Evolutionary conservation across 2,113 vertebrate species (phyloP).

Genomic region (Ictalurus punctatus): DNA sequence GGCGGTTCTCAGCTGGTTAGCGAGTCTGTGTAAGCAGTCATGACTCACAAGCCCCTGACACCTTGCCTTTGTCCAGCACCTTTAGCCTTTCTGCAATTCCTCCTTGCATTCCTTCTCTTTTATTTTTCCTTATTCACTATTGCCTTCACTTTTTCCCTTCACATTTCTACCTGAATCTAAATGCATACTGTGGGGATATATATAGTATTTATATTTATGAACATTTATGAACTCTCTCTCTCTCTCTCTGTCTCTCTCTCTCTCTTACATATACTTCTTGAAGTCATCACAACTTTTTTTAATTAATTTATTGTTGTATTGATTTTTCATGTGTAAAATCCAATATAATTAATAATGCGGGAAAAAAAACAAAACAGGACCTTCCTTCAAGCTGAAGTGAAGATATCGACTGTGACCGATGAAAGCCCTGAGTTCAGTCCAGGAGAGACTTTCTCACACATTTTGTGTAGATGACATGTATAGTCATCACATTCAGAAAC

Average conservation of each 20-base stretch:
- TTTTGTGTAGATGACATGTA: not conserved
- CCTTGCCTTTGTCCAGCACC: not conserved
- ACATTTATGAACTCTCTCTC: not conserved
- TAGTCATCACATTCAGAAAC: too few species aligned
- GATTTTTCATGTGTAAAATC: not conserved
- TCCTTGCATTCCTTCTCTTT: not conserved
- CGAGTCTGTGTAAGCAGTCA: conserved; percentile 2
- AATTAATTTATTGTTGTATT: not conserved
- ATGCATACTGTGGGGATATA: not conserved
- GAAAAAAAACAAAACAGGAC: not conserved
- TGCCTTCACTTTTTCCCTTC: too few species aligned
- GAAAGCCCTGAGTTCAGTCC: not conserved
- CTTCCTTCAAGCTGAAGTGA: not conserved
- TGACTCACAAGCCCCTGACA: conserved; percentile 25
- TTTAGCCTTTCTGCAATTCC: conserved; percentile 2
- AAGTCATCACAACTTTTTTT: not conserved
- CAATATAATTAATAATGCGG: not conserved
- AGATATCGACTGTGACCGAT: not conserved
- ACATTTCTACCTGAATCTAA: not conserved
- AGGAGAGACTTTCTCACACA: not conserved
- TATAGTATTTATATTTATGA: not conserved
- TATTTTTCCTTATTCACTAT: not conserved
- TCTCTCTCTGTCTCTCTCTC: not conserved
- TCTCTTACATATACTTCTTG: not conserved
- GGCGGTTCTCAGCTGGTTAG: conserved; percentile 19